Percentiles rank a stretch among this genome's conserved stretches.
These are phyloP conservation scores for Protonemura montana DNA, from an alignment of 2,888 invertebrate species.

Conservation along the genomic window DNA sequence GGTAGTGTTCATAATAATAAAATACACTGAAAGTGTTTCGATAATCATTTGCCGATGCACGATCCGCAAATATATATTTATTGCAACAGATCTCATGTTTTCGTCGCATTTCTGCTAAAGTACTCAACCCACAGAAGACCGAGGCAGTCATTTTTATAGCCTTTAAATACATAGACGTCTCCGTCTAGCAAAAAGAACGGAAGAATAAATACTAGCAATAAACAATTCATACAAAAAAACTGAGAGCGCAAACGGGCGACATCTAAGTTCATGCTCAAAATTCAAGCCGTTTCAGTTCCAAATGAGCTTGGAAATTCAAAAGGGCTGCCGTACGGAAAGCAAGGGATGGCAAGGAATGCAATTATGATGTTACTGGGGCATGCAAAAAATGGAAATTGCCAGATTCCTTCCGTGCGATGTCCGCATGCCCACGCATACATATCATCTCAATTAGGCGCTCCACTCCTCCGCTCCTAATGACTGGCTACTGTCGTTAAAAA, in stretches of 20 bases:
- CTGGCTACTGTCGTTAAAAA: constrained; percentile 2
- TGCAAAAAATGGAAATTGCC: constrained; percentile 41
- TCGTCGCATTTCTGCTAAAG: too few species aligned
- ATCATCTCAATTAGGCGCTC: constrained; percentile 13
- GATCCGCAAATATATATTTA: too few species aligned
- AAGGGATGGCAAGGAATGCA: constrained; percentile 37
- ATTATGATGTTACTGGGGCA: constrained; percentile 41
- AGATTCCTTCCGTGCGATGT: constrained; percentile 33
- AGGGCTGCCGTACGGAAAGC: constrained; percentile 3
- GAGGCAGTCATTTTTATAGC: too few species aligned
- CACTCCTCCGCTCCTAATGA: background rate
- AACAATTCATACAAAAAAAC: constrained; percentile 2
- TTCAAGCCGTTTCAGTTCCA: background rate
- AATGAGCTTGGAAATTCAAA: constrained; percentile 22
- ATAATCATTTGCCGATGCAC: too few species aligned
- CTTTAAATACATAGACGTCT: too few species aligned
- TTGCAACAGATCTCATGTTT: too few species aligned
- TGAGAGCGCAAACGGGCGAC: background rate
- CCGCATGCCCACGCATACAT: constrained; percentile 32
- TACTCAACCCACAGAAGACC: too few species aligned
- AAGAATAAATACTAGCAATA: background rate
- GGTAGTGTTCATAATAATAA: too few species aligned
- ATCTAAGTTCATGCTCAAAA: background rate
- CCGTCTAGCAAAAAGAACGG: background rate
- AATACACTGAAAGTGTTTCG: too few species aligned